Conservation (phyloP, 2,888 invertebrate species). For the Polymixis lichenea region DNA sequence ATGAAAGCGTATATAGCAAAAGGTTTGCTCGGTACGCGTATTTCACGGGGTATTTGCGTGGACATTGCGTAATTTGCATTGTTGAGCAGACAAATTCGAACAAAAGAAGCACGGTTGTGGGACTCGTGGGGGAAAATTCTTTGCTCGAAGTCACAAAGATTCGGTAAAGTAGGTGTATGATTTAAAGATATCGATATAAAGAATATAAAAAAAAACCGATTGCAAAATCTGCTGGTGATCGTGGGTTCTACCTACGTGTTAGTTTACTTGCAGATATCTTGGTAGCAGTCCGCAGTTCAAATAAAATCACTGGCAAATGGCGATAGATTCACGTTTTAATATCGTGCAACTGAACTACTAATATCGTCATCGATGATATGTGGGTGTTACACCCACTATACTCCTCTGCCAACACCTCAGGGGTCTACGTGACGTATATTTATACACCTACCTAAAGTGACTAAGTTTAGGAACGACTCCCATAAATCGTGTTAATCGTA, state of each 20-base stretch:
- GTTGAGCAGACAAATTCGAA: no score
- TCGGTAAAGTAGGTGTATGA: not conserved
- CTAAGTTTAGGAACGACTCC: conserved; percentile 18
- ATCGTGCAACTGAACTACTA: not conserved
- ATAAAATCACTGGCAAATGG: not conserved
- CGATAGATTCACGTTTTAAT: not conserved
- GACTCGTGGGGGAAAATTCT: no score
- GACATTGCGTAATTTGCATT: no score
- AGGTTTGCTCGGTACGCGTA: no score
- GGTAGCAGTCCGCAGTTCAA: not conserved
- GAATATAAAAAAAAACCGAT: no score
- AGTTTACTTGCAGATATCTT: not conserved
- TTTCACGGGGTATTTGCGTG: no score
- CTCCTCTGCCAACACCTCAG: not conserved
- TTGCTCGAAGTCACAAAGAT: no score
- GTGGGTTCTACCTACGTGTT: not conserved
- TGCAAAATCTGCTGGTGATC: not conserved
- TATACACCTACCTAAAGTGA: not conserved
- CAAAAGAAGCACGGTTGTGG: no score
- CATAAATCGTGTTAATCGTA: conserved; percentile 46
- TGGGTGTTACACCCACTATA: not conserved
- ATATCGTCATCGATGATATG: not conserved
- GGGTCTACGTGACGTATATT: not conserved
- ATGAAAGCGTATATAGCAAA: no score
- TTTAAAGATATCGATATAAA: not conserved